A percentile compares a stretch with the other conserved stretches of the same genome.
Conservation (phyloP, 2,113 vertebrate genomes). For the Phylloscopus trochilus region DNA sequence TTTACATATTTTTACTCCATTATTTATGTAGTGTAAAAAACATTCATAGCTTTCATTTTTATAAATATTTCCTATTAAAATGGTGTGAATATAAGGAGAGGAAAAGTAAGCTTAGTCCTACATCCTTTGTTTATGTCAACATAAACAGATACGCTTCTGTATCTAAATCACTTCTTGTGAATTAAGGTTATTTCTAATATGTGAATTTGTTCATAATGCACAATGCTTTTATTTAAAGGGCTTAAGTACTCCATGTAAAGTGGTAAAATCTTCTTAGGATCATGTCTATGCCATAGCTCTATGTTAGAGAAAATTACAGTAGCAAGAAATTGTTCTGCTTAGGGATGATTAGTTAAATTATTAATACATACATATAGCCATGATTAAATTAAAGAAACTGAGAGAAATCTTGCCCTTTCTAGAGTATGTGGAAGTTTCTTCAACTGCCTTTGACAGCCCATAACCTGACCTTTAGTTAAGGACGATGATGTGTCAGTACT, state of each 20-base stretch:
- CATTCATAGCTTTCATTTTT: neutral
- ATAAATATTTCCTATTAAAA: neutral
- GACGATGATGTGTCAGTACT: neutral
- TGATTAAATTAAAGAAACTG: neutral
- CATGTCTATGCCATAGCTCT: neutral
- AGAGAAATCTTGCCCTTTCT: neutral
- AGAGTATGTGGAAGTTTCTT: neutral
- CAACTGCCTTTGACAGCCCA: neutral
- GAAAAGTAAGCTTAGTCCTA: neutral
- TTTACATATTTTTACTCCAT: neutral
- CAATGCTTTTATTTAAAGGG: neutral
- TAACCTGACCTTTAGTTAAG: neutral
- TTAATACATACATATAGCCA: neutral
- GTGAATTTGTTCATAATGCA: neutral
- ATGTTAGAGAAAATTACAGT: neutral
- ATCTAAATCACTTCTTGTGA: neutral
- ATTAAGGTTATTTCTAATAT: neutral
- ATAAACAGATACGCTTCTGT: neutral
- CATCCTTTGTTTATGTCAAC: neutral
- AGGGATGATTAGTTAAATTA: neutral
- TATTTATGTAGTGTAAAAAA: neutral
- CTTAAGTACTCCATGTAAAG: neutral
- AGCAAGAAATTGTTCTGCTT: neutral
- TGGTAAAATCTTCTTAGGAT: neutral
- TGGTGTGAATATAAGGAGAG: fast-evolving